Evolutionary conservation across 2,113 vertebrate genomes (phyloP).

Genomic region (Trochalopteron elliotii): DNA sequence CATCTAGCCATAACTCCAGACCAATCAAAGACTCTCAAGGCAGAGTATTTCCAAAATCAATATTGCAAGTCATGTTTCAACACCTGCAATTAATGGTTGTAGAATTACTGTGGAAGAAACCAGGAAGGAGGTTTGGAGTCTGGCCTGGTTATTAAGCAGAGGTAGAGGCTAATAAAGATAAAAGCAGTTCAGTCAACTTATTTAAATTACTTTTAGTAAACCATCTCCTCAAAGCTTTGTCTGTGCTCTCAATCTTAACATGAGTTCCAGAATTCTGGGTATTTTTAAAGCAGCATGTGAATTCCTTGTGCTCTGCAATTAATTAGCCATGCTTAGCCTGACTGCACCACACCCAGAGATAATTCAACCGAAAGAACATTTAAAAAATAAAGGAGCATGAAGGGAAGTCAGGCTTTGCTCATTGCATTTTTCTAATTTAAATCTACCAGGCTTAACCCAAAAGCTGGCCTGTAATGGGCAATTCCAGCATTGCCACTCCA

Average conservation of each 20-base stretch:
- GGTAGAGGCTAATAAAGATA: background rate
- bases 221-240: background rate
- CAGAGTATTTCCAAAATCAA: background rate
- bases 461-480: background rate
- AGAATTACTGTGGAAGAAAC: background rate
- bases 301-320: background rate
- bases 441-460: background rate
- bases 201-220: background rate
- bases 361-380: background rate
- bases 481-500: background rate
- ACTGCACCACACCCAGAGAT: constrained; percentile 7
- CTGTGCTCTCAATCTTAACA: background rate
- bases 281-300: background rate
- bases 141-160: background rate
- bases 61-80: background rate
- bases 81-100: background rate
- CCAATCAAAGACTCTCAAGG: background rate
- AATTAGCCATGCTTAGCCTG: background rate
- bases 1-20: background rate
- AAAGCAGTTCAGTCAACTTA: background rate
- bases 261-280: background rate
- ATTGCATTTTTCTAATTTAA: background rate
- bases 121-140: background rate
- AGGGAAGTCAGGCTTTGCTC: background rate
- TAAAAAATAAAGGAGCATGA: background rate